Conservation (phyloP, 2,113 vertebrate species). For the Silurus meridionalis region DNA sequence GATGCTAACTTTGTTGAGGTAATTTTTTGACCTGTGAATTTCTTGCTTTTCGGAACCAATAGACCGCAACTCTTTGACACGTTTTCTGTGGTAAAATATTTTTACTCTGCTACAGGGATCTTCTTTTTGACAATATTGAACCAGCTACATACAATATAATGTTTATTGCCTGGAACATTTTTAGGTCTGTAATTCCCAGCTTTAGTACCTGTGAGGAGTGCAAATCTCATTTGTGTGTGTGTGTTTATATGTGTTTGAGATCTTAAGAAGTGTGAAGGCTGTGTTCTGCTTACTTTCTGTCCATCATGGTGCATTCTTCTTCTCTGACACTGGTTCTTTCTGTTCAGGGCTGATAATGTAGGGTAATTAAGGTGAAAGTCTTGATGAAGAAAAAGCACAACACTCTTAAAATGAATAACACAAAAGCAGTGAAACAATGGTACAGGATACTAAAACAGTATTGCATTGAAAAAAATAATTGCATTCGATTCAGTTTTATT, state of each 20-base stretch:
- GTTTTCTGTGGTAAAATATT: background rate
- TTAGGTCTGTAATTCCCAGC: background rate
- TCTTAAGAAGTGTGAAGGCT: background rate
- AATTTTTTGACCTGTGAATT: background rate
- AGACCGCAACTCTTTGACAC: background rate
- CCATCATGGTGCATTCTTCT: constrained; percentile 28
- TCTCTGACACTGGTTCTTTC: constrained; percentile 26
- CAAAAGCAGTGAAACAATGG: background rate
- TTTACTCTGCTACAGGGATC: background rate
- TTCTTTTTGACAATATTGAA: background rate
- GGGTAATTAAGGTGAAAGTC: constrained; percentile 46
- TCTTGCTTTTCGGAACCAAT: background rate
- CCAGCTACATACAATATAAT: background rate
- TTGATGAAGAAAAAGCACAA: constrained; percentile 36
- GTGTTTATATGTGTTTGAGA: background rate
- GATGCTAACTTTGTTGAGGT: background rate
- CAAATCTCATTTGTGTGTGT: background rate
- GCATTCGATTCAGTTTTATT: background rate
- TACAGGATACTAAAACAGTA: background rate
- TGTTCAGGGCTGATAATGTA: constrained; percentile 51
- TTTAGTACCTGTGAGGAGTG: background rate
- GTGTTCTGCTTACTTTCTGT: background rate
- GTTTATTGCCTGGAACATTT: background rate
- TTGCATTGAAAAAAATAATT: background rate
- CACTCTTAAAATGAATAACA: constrained; percentile 8